Conservation (phyloP, 2,113 vertebrate genomes). For the Murina feae region DNA sequence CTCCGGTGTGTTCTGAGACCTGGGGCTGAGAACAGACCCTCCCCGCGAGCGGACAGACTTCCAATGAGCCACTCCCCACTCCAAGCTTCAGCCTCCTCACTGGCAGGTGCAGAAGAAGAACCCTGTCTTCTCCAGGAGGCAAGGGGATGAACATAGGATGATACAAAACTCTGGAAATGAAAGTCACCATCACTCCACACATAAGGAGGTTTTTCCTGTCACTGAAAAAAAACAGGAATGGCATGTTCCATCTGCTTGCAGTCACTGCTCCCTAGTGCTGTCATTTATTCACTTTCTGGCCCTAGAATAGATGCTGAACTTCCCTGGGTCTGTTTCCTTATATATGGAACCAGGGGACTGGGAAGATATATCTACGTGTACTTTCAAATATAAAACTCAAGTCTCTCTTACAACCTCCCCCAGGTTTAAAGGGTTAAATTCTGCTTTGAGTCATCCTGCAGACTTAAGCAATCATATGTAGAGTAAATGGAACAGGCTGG, state of each 20-base stretch:
- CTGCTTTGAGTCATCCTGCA: neutral
- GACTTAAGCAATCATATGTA: neutral
- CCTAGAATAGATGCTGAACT: neutral
- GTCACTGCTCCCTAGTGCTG: neutral
- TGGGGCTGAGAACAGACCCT: accelerated
- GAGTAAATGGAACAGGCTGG: neutral
- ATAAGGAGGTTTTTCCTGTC: neutral
- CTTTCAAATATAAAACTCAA: neutral
- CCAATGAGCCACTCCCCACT: accelerated
- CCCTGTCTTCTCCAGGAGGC: accelerated
- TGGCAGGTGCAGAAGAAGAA: accelerated
- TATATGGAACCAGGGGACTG: neutral
- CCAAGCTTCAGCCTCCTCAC: no score
- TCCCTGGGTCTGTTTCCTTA: neutral
- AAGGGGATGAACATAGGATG: accelerated
- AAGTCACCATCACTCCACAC: neutral
- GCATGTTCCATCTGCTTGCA: neutral
- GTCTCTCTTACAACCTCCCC: neutral
- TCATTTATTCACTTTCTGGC: neutral
- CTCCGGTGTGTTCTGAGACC: accelerated
- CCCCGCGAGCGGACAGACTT: accelerated
- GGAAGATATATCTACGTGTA: neutral
- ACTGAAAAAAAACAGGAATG: accelerated
- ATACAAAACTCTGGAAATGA: accelerated
- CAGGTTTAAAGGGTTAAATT: neutral